Base-by-base conservation (phyloP, 2,888 invertebrate genomes). In the Xestia c-nigrum region DNA sequence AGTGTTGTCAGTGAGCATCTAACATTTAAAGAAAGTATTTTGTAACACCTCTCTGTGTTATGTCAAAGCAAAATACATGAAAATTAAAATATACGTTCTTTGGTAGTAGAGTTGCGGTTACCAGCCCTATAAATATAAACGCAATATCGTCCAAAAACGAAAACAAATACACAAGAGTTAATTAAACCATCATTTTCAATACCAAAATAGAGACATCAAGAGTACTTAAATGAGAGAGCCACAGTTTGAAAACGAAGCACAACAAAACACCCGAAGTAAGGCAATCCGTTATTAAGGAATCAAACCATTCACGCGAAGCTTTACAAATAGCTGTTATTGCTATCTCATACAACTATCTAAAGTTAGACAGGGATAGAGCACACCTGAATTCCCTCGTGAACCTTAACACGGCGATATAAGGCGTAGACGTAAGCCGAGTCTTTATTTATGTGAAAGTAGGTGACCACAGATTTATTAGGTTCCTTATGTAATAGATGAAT, bases 381-480 rank as follows among this genome's bases (percentile, higher is more conserved):
- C 81, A 86, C 88, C 80, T 83, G 83, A 87, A 92, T 91, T 92
- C 91, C 89, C 92, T 78, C 75, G 90, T 91, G 92, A 92, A 92
- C 93, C 92, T 92, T 94, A 94, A 91, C 90, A 91, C 88, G 86
- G 87, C 82, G 90, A 89, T 89, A 88, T 93, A 93, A 93, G 92
- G 91, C 90, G 88, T 83, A 91, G 88, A 92, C 86, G 89, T 91
- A 90, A 89, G 89, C 88, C 84, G 85, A 85, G 89, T 88, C 89
- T 92, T 93, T 94, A 94, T 94, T 94, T 94, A 94, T 94, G 92
- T 91, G 92, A 85, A 91, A 91, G 89, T 90, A 91, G 91, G 92
- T 72, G 92, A 93, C 92, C 90, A 80, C 89, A 92, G 94, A 96
- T 96, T 95, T 96, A 95, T 95, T 92, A 90, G 91, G 91, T 94